Evolutionary conservation across 2,888 invertebrate species (phyloP).

Genomic region (Calephelis perditalis): DNA sequence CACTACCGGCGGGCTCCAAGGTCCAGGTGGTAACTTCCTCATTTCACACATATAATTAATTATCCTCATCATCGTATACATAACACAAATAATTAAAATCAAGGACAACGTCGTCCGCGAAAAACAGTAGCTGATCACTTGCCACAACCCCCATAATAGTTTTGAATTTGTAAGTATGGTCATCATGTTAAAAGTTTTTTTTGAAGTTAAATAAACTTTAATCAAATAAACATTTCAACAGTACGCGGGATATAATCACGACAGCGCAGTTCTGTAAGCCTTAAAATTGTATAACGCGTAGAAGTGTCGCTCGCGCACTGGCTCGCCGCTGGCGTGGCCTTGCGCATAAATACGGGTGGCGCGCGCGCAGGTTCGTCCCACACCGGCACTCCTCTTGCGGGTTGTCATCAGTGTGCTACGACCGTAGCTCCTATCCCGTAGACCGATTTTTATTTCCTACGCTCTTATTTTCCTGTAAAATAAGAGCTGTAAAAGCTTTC

Average conservation of each 20-base stretch:
- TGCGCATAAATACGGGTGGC: conserved; percentile 73
- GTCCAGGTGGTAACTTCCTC: conserved; percentile 87
- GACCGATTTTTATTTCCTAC: conserved; percentile 35
- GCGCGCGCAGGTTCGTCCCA: conserved; percentile 64
- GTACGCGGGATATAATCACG: conserved; percentile 58
- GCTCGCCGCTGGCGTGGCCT: conserved; percentile 70
- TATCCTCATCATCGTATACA: conserved; percentile 69
- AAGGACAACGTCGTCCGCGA: conserved; percentile 57
- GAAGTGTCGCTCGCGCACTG: conserved; percentile 72
- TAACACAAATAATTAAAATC: conserved; percentile 67
- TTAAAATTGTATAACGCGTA: conserved; percentile 62
- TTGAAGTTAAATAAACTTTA: conserved; percentile 36
- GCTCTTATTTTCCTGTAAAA: not conserved
- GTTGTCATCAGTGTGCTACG: conserved; percentile 57
- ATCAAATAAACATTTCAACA: conserved; percentile 53
- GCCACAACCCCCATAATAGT: conserved; percentile 75
- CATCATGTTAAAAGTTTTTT: conserved; percentile 47
- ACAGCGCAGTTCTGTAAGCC: conserved; percentile 49
- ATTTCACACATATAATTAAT: conserved; percentile 59
- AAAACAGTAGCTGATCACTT: conserved; percentile 65
- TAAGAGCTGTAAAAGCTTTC: not conserved
- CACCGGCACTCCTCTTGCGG: conserved; percentile 61
- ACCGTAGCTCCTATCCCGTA: conserved; percentile 48
- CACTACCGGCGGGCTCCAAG: conserved; percentile 90
- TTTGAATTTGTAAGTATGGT: conserved; percentile 62